phyloP scores from a whole-genome alignment of 2,888 invertebrate species.

The Thumatha senex region DNA sequence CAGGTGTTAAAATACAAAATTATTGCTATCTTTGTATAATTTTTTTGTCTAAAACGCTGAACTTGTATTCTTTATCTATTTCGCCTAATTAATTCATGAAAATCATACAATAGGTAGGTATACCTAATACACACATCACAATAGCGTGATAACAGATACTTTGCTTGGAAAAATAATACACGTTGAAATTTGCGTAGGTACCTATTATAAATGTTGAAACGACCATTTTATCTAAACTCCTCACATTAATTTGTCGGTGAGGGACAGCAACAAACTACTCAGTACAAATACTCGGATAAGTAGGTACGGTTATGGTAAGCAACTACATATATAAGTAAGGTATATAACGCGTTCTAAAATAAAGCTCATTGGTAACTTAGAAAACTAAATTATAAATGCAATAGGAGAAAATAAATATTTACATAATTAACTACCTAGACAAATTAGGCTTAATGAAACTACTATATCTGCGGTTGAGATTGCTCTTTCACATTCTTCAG shows the following conservation, averaged over 20 bases:
- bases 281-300: slow-evolving; percentile 23
- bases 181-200: slow-evolving; percentile 6
- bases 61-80: background rate
- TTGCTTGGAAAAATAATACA: slow-evolving; percentile 13
- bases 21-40: slow-evolving; percentile 4
- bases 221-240: slow-evolving; percentile 36
- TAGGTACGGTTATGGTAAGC: slow-evolving; percentile 27
- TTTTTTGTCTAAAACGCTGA: background rate
- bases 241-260: slow-evolving; percentile 35
- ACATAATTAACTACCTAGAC: background rate
- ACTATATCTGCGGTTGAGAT: background rate
- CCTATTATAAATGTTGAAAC: slow-evolving; percentile 29
- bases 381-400: background rate
- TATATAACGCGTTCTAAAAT: background rate
- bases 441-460: background rate
- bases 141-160: slow-evolving; percentile 14
- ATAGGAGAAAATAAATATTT: background rate
- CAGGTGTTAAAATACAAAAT: slow-evolving; percentile 1
- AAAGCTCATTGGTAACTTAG: slow-evolving; percentile 2
- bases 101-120: background rate
- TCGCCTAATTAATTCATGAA: background rate
- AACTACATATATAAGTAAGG: background rate
- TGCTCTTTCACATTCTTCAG: background rate
- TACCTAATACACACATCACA: too few relatives aligned
- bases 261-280: slow-evolving; percentile 31